Evolutionary conservation across 2,113 vertebrate species (phyloP), one percentile per base, ranked within the genome.

Genomic region (Emydocephalus ijimae): DNA sequence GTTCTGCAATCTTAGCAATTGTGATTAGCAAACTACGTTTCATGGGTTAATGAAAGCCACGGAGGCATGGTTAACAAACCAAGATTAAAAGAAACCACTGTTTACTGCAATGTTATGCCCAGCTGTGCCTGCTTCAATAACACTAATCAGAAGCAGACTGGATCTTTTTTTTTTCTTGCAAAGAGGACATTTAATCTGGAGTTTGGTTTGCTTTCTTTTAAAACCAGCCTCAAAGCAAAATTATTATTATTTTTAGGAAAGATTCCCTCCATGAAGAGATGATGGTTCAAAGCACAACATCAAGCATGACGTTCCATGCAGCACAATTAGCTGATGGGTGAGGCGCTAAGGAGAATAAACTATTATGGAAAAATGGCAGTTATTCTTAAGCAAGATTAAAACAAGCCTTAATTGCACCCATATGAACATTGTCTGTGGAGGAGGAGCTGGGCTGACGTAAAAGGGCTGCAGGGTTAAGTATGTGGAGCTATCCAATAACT

Each of bases 321-420:
- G 95, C 95, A 96, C 95, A 95, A 96, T 97, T 95, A 95, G 87
- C 95, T 95, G 10, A 91, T 87, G 94, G 95, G 95, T 95, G 94
- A 96, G 94, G 95, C 95, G 92, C 93, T 96, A 96, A 97, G 96
- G 96, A 96, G 95, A 95, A 91, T 94, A 94, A 96, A 95, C 96
- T 95, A 95, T 94, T 95, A 94, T 29, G 95, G 34, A 81, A 57
- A 95, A 92, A 89, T 8, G 43, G 34, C 6, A 87, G 96, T 96
- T 96, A 95, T 96, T 96, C 94, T 81, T 9, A 14, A 64, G 34
- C 26, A 52, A 50, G 4, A 89, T 48, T n/a, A 20, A 94, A 96
- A 93, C 93, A 96, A 94, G 90, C 88, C 94, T 93, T 97, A 97
- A 97, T 97, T 96, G 93, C 93, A 93, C 96, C 96, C 97, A 97